Base-by-base conservation (phyloP, 2,888 invertebrate species). In the Pecten maximus region DNA sequence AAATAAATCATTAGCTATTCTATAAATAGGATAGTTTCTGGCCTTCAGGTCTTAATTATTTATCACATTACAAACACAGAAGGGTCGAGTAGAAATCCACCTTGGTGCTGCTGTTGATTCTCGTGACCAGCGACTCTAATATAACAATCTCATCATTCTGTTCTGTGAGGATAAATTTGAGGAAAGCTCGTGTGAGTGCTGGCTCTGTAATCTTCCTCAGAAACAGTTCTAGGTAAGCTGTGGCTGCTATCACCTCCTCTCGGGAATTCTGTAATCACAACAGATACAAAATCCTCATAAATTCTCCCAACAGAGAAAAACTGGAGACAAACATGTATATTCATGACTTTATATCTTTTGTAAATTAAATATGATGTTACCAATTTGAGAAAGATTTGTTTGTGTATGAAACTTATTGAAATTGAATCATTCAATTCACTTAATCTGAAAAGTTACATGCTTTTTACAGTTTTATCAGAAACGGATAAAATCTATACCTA, bases 181-280 rank as follows among this genome's bases (percentile, higher is more conserved):
- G 97, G 95, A 99, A 98, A 0, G 98, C 98, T 94, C 98, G 97
- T 93, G 99, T 97, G 89, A 99, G 97, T 0, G 98, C 98, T 0
- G 98, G 98, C 94, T 98, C 98, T 0, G 98, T 98, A 23, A 98
- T 98, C 89, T 98, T 98, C 88, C 99, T 98, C 92, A 99, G 97
- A 95, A 99, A 98, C 94, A 99, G 97, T 97, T 99, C 99, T 92
- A 99, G 97, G 97, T 99, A 99, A 0, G 98, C 98, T 96, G 98
- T 99, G 16, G 99, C 98, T 88, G 99, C 98, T 91, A 99, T 98
- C 96, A 99, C 98, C 97, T 99, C 99, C 93, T 98, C 98, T 94
- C 98, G 97, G 92, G 98, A 98, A 97, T 98, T 98, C 98, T 99
- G 98, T 97, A 98, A 98, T 97, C 97, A 91, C 89, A 91, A 87